Percentiles rank a stretch among this genome's conserved stretches.
phyloP scores from a whole-genome alignment of 2,797 vertebrate genomes.

The Microcaecilia unicolor region DNA sequence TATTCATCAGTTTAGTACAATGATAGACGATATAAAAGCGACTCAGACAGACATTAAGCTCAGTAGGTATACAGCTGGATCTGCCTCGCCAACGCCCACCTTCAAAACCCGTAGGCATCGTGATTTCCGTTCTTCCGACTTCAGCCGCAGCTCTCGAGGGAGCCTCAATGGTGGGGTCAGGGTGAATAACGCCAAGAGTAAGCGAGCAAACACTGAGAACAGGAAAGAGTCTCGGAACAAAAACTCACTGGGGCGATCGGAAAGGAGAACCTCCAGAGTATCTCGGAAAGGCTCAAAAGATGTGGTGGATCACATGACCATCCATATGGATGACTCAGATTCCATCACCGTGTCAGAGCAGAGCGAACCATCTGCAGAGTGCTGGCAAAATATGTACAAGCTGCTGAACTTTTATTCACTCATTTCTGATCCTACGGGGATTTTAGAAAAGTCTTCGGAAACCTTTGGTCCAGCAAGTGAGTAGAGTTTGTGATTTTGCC shows the following conservation, averaged over 20 bases:
- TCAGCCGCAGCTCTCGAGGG: constrained; percentile 89
- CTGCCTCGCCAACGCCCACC: constrained; percentile 88
- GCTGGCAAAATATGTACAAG: constrained; percentile 99
- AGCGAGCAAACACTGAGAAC: constrained; percentile 59
- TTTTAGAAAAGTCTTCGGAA: constrained; percentile 90
- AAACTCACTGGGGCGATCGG: constrained; percentile 77
- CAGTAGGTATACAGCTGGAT: constrained; percentile 92
- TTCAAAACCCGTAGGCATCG: constrained; percentile 87
- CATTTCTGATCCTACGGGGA: constrained; percentile 93
- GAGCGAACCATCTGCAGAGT: constrained; percentile 94
- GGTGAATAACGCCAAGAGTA: constrained; percentile 73
- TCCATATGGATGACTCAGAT: constrained; percentile 96
- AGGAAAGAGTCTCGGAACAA: constrained; percentile 81
- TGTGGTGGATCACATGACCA: constrained; percentile 86
- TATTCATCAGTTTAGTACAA: constrained; percentile 97
- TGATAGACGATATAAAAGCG: constrained; percentile 97
- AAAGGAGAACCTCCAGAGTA: constrained; percentile 88
- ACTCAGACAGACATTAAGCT: constrained; percentile 97
- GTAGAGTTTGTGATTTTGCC: neutral
- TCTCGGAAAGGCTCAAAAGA: constrained; percentile 94
- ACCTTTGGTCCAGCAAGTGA: constrained; percentile 62
- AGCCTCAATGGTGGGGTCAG: constrained; percentile 80
- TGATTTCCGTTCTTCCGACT: constrained; percentile 88
- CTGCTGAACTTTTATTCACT: constrained; percentile 96
- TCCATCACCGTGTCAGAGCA: constrained; percentile 97